A percentile compares a stretch with the other conserved stretches of the same genome.
Evolutionary conservation across 2,888 invertebrate species (phyloP).

Genomic region (Linnaemya vulpina): DNA sequence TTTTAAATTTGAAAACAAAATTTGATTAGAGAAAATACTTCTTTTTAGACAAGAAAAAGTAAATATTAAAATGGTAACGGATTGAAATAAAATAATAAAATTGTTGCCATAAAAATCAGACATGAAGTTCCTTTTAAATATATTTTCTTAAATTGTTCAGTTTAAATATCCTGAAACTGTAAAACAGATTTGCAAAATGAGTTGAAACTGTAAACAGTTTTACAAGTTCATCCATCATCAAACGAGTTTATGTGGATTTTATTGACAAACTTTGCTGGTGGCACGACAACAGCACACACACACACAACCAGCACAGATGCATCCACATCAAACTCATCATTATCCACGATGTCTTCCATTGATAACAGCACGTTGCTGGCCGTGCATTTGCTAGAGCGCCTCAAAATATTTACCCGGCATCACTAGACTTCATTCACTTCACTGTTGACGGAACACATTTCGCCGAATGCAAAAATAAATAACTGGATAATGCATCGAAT

Average conservation of each 20-base stretch:
- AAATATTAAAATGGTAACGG: no score
- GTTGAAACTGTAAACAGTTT: constrained; percentile 43
- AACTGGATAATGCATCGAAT: constrained; percentile 49
- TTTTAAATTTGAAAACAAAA: neutral
- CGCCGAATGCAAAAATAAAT: constrained; percentile 37
- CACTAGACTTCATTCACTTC: neutral
- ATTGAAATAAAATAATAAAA: no score
- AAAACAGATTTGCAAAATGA: neutral
- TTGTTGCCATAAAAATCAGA: neutral
- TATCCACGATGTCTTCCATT: constrained; percentile 1
- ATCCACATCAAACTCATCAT: neutral
- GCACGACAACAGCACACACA: neutral
- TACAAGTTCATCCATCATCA: constrained; percentile 65
- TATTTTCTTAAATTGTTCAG: neutral
- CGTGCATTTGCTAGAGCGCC: neutral
- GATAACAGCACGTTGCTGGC: neutral
- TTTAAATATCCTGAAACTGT: neutral
- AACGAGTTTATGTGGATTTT: constrained; percentile 57
- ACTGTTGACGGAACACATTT: neutral
- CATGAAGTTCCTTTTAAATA: neutral
- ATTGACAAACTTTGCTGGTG: constrained; percentile 47
- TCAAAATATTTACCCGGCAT: constrained; percentile 16
- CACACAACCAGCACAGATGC: neutral
- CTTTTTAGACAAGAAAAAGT: no score
- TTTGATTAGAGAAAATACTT: neutral